Conservation (phyloP, 2,113 vertebrate genomes). For the Orientallactaga bullata region DNA sequence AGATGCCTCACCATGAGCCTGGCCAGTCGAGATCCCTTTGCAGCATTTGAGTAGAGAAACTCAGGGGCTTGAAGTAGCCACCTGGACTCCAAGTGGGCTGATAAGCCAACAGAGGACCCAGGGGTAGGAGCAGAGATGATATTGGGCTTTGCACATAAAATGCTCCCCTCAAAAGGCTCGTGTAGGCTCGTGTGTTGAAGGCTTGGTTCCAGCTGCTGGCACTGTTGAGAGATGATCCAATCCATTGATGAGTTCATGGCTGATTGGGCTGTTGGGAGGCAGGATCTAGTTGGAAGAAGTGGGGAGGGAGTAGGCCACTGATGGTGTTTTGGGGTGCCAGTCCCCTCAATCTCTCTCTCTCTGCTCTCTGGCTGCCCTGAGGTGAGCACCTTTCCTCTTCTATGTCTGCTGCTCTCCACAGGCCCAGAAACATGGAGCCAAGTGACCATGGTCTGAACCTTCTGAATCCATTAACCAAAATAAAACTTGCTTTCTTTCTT, state of each 20-base stretch:
- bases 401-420: neutral
- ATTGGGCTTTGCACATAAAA: neutral
- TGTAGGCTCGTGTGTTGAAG: neutral
- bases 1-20: neutral
- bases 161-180: neutral
- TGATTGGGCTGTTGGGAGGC: neutral
- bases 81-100: accelerated
- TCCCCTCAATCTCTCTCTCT: neutral
- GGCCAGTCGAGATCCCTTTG: neutral
- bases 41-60: neutral
- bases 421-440: neutral
- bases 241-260: neutral
- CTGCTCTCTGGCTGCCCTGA: neutral
- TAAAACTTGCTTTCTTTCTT: neutral
- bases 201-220: neutral
- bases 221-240: neutral
- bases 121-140: neutral
- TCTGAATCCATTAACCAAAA: neutral
- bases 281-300: neutral
- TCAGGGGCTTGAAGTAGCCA: neutral
- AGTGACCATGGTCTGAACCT: neutral
- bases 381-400: neutral
- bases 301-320: too few relatives aligned
- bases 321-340: too few relatives aligned
- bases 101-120: neutral